Evolutionary conservation across 1,140 invertebrate species (phyloP), one percentile per base, ranked within the genome.

Genomic region (Argopecten irradians): DNA sequence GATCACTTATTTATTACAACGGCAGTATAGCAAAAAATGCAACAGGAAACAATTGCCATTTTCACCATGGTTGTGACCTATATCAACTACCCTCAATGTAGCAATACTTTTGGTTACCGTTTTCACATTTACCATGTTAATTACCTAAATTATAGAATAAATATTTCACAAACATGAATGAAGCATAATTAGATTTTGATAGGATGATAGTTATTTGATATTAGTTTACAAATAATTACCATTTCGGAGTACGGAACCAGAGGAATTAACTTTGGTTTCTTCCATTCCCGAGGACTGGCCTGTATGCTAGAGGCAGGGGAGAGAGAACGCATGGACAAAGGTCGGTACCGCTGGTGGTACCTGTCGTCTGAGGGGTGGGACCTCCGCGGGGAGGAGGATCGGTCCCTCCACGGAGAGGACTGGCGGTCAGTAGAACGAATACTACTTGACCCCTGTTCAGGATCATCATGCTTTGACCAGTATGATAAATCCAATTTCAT

Each of bases 401-500:
- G 34, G 11, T 35, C 83, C 34, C 34, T 36, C 83, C 34, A 9
- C 19, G 83, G 39, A 22, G 34, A 35, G 16, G 83, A 28, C 0
- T 36, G 34, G 19, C 34, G 39, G 83, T 84, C 22, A 84, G 87
- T 34, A 46, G 83, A 36, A 34, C 34, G 34, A 22, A 84, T 33
- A 84, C 34, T 84, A 41, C 83, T 22, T 8, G 83, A 11, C 16
- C 28, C 32, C 13, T 39, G 39, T 13, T 43, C 33, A n/a, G 83
- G 83, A 36, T 36, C 83, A 84, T 36, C 34, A 84, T 84, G 83
- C 13, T 36, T 84, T 84, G 34, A 35, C 83, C n/a, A 28, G 32
- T 84, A 41, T 11, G 34, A 84, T 41, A 84, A 41, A 84, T 41
- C 83, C 34, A 84, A 22, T 36, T 41, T 84, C 55, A 71, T 71